These are phyloP conservation scores for Netelia fuscicornis DNA, from an alignment of 2,888 invertebrate genomes.

Conservation along the genomic window DNA sequence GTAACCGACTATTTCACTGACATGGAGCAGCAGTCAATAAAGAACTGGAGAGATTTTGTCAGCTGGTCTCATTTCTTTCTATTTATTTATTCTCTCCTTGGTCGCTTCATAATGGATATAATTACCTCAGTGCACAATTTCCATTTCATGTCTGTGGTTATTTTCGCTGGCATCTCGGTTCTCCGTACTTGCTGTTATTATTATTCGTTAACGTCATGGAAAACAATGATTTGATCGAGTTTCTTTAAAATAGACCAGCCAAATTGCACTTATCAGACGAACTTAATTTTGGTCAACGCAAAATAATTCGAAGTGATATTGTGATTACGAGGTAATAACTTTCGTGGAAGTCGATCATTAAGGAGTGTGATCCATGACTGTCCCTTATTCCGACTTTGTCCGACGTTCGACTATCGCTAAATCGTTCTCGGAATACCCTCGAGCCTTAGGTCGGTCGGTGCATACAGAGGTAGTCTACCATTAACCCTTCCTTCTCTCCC, in stretches of 20 bases:
- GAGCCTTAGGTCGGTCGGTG: conserved; percentile 12
- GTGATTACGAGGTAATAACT: background rate
- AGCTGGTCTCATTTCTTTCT: conserved; percentile 14
- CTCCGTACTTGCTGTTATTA: too few relatives aligned
- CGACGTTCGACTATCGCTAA: conserved; percentile 20
- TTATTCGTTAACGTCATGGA: too few relatives aligned
- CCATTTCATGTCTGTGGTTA: too few relatives aligned
- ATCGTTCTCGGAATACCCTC: conserved; percentile 9
- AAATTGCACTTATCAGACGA: background rate
- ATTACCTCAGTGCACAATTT: too few relatives aligned
- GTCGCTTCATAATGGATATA: too few relatives aligned
- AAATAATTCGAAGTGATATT: background rate
- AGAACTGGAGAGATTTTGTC: background rate
- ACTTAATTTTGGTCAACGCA: background rate
- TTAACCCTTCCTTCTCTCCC: conserved; percentile 20
- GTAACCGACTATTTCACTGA: conserved; percentile 33
- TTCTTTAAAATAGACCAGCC: too few relatives aligned
- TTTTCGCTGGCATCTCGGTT: too few relatives aligned
- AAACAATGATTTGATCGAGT: too few relatives aligned
- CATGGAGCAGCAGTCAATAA: conserved; percentile 24
- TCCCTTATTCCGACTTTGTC: background rate
- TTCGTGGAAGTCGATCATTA: background rate
- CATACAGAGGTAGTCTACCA: conserved; percentile 17
- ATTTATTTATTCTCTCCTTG: background rate
- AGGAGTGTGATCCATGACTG: background rate